These are phyloP conservation scores for Leptoclinus maculatus DNA, from an alignment of 2,797 vertebrate genomes.

Conservation along the genomic window DNA sequence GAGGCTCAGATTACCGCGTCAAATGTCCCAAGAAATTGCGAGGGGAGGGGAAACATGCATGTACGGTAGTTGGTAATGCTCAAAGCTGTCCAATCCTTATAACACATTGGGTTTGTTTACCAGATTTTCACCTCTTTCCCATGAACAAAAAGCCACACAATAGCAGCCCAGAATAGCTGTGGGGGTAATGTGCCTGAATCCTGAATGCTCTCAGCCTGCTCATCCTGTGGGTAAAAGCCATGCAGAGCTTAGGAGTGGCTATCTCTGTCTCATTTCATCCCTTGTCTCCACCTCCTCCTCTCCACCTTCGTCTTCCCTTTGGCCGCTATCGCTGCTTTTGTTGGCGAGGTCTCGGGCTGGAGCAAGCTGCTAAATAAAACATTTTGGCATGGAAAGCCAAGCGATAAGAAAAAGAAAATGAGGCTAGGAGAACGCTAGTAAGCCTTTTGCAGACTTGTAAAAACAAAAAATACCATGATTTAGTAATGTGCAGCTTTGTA, in stretches of 20 bases:
- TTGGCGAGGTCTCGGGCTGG: constrained; percentile 54
- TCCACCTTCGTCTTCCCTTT: constrained; percentile 42
- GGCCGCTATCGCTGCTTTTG: constrained; percentile 64
- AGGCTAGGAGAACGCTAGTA: constrained; percentile 48
- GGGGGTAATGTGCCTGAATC: constrained; percentile 73
- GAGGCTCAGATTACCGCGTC: constrained; percentile 76
- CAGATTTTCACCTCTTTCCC: constrained; percentile 66
- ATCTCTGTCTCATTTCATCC: constrained; percentile 54
- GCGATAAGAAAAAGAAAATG: constrained; percentile 55
- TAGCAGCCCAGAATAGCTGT: constrained; percentile 73
- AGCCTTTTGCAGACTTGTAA: constrained; percentile 67
- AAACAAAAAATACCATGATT: constrained; percentile 74
- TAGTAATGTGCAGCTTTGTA: constrained; percentile 67
- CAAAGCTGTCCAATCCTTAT: constrained; percentile 53
- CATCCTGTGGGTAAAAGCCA: constrained; percentile 65
- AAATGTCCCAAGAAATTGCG: constrained; percentile 71
- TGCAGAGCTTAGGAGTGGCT: constrained; percentile 64
- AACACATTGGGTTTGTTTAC: constrained; percentile 66
- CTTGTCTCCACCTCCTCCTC: constrained; percentile 33
- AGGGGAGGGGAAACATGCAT: constrained; percentile 58
- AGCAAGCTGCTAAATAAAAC: constrained; percentile 77
- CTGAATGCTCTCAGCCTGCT: constrained; percentile 59
- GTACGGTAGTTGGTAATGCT: constrained; percentile 46
- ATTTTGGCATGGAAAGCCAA: constrained; percentile 64
- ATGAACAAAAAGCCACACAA: constrained; percentile 78